These are phyloP conservation scores for Rhincodon typus DNA, from an alignment of 2,797 vertebrate species.

Conservation along the genomic window DNA sequence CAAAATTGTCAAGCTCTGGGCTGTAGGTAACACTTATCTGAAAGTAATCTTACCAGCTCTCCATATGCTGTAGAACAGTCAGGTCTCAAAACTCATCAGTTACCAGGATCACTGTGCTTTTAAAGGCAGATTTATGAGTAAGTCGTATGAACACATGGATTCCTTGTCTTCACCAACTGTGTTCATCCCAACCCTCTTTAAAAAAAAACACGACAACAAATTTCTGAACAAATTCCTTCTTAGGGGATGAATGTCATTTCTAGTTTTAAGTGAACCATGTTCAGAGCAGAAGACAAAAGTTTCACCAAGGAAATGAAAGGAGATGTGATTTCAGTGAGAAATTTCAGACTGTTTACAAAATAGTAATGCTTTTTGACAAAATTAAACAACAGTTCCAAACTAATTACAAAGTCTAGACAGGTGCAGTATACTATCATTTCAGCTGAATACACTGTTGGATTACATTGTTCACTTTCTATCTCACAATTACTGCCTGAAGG, in stretches of 20 bases:
- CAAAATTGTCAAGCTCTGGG: constrained; percentile 45
- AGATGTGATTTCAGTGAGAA: neutral
- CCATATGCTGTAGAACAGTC: neutral
- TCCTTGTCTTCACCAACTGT: neutral
- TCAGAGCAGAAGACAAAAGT: neutral
- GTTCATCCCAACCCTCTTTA: neutral
- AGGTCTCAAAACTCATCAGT: constrained; percentile 2
- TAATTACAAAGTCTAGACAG: neutral
- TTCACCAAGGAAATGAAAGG: neutral
- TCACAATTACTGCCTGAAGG: constrained; percentile 14
- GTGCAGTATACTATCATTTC: constrained; percentile 19
- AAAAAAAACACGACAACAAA: neutral
- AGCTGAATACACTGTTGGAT: neutral
- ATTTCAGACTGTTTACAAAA: neutral
- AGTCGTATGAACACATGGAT: neutral
- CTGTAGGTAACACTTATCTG: constrained; percentile 36
- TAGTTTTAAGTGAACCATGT: constrained; percentile 6
- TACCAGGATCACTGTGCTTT: neutral
- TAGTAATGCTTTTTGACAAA: neutral
- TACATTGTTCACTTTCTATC: constrained; percentile 30
- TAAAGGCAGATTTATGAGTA: constrained; percentile 10
- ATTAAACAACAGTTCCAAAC: neutral
- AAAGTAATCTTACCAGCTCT: constrained; percentile 23
- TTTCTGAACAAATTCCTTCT: constrained; percentile 13
- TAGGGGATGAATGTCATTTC: neutral